phyloP scores from a whole-genome alignment of 1,140 invertebrate genomes.

The Drosophila lacertosa region DNA sequence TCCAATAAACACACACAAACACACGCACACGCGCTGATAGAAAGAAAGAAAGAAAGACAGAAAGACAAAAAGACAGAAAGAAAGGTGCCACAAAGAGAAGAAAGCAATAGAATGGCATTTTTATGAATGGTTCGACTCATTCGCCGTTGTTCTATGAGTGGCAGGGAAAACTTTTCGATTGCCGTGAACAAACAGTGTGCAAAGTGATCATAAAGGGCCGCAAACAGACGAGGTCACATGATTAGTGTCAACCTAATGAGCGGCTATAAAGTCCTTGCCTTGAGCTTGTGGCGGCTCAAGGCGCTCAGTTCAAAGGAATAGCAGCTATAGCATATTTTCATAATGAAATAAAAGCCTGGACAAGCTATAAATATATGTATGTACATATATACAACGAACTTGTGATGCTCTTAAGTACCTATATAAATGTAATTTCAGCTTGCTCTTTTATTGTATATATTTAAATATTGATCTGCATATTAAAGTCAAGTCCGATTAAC shows the following conservation, averaged over 20 bases:
- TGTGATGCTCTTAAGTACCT: no score
- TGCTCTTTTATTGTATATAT: no score
- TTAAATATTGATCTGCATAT: no score
- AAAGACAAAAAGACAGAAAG: no score
- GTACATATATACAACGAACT: no score
- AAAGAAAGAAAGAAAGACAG: no score
- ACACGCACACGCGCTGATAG: neutral
- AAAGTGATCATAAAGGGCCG: slow-evolving; percentile 65
- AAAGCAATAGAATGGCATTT: slow-evolving; percentile 77
- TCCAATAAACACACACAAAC: slow-evolving; percentile 38
- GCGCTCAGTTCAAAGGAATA: slow-evolving; percentile 44
- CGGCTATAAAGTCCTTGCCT: slow-evolving; percentile 17
- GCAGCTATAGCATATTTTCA: slow-evolving; percentile 36
- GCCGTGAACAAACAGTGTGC: slow-evolving; percentile 66
- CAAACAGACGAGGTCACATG: slow-evolving; percentile 72
- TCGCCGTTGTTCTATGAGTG: slow-evolving; percentile 45
- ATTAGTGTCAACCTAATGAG: slow-evolving; percentile 76
- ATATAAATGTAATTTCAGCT: no score
- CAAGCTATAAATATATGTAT: no score
- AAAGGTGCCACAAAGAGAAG: slow-evolving; percentile 69
- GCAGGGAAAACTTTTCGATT: slow-evolving; percentile 57
- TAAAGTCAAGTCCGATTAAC: no score
- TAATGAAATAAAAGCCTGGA: slow-evolving; percentile 18
- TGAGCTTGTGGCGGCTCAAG: slow-evolving; percentile 38
- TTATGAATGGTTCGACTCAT: slow-evolving; percentile 67